phyloP scores from a whole-genome alignment of 23 tunicate genomes.

The Corella eumyota region DNA sequence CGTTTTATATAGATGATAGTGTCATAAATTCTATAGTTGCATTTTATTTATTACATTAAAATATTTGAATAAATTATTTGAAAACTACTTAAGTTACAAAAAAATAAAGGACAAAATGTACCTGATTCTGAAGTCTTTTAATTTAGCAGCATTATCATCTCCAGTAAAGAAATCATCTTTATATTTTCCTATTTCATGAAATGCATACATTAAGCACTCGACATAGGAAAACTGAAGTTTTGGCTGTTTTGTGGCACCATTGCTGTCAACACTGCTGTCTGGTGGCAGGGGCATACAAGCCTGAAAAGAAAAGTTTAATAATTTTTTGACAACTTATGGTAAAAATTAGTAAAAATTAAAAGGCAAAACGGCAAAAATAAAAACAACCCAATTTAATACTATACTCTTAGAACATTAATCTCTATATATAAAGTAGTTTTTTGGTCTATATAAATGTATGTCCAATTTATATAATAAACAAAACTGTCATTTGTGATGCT shows the following conservation, averaged over 20 bases:
- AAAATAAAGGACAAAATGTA: too few relatives aligned
- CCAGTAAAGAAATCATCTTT: conserved; percentile 45
- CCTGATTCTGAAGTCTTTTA: conserved; percentile 83
- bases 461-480: too few relatives aligned
- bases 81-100: too few relatives aligned
- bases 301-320: background rate
- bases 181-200: conserved; percentile 46
- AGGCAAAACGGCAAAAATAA: background rate
- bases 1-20: background rate
- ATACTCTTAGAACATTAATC: too few relatives aligned
- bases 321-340: background rate
- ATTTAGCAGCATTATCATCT: conserved; percentile 47
- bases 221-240: conserved; percentile 75
- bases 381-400: too few relatives aligned
- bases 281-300: conserved; percentile 82
- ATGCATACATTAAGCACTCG: conserved; percentile 74
- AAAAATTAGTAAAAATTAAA: background rate
- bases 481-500: too few relatives aligned
- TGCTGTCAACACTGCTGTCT: conserved; percentile 13
- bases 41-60: too few relatives aligned
- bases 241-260: conserved; percentile 15
- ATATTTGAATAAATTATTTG: too few relatives aligned
- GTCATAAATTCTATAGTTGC: too few relatives aligned
- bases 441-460: too few relatives aligned
- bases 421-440: too few relatives aligned